Evolutionary conservation across 92 coral and sea anemone genomes (phyloP), one percentile per base, ranked within the genome.

Genomic region (Montipora capitata): DNA sequence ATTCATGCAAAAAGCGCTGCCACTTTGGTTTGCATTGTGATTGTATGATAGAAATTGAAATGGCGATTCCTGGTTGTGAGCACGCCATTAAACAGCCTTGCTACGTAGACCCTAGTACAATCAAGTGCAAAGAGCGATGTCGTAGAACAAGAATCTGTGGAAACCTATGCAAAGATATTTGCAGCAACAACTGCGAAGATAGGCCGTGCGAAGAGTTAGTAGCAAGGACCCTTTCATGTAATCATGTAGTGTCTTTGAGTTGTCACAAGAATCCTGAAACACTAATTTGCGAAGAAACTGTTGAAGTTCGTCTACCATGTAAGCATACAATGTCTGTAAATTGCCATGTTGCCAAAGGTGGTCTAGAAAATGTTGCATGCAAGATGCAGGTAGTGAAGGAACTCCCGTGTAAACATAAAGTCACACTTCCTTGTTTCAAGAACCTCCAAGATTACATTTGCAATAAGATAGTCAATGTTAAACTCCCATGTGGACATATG

Each of bases 1-100:
- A 77, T 73, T 72, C 85, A 27, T 93, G 93, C 75, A 83, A 86
- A 14, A 58, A 35, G 45, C 63, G 15, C 11, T 95, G 98, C 58
- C 98, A 95, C 66, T 85, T 16, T 76, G 89, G 81, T 10, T 52
- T 18, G 27, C 4, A 54, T 10, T 95, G 98, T 74, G 75, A 66
- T 15, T 95, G 98, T 40, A 70, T 3, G 58, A 84, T 39, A 10
- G 74, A 3, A 12, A 80, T 90, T 18, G 61, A 71, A 12, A 89
- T 76, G 42, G 20, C 49, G n/a, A 8, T 92, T 84, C 91, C 94
- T 16, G 13, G 51, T 11, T 95, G 98, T 78, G 84, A 78, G 2
- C 98, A 95, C 82, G 72, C 17, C 49, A 67, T 76, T 7, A 48
- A 52, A 40, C 65, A 65, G 39, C 78, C 84, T 10, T 93, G 96